Conservation (phyloP, 2,888 invertebrate species). For the Ophioninae sp. region DNA sequence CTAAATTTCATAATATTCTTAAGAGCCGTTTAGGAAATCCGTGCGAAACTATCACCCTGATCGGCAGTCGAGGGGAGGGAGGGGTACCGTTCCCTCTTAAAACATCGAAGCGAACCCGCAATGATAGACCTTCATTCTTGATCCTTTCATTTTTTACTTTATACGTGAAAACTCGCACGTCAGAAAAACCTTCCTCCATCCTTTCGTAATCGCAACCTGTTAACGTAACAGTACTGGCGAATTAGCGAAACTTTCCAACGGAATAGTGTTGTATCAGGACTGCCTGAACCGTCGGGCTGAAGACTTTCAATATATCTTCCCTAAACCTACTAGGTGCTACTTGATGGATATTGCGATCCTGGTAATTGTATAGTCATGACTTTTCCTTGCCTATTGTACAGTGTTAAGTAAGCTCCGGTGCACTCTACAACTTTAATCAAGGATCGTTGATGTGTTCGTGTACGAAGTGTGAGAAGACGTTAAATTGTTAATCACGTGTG, state of each 20-base stretch:
- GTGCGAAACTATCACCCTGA: too few relatives aligned
- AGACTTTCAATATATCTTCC: slow-evolving; percentile 11
- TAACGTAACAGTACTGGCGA: slow-evolving; percentile 3
- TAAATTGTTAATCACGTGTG: slow-evolving; percentile 54
- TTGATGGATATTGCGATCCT: slow-evolving; percentile 17
- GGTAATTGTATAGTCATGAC: slow-evolving; percentile 4
- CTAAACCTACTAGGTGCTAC: slow-evolving; percentile 35
- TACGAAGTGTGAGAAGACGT: slow-evolving; percentile 19
- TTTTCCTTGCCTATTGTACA: slow-evolving; percentile 51
- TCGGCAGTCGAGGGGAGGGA: too few relatives aligned
- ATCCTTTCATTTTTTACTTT: slow-evolving; percentile 50
- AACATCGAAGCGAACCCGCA: slow-evolving; percentile 20
- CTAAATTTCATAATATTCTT: too few relatives aligned
- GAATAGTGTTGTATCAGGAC: neutral
- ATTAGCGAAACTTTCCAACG: neutral
- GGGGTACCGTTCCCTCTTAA: neutral
- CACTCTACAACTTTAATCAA: slow-evolving; percentile 3
- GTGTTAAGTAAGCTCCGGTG: slow-evolving; percentile 55
- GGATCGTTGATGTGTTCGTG: slow-evolving; percentile 34
- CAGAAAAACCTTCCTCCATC: slow-evolving; percentile 50
- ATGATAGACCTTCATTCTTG: slow-evolving; percentile 42
- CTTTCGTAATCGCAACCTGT: neutral
- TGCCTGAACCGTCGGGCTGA: slow-evolving; percentile 34
- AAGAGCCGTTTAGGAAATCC: too few relatives aligned
- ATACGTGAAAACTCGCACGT: slow-evolving; percentile 63